phyloP scores from a whole-genome alignment of 2,888 invertebrate genomes.

The Encarsia formosa region DNA sequence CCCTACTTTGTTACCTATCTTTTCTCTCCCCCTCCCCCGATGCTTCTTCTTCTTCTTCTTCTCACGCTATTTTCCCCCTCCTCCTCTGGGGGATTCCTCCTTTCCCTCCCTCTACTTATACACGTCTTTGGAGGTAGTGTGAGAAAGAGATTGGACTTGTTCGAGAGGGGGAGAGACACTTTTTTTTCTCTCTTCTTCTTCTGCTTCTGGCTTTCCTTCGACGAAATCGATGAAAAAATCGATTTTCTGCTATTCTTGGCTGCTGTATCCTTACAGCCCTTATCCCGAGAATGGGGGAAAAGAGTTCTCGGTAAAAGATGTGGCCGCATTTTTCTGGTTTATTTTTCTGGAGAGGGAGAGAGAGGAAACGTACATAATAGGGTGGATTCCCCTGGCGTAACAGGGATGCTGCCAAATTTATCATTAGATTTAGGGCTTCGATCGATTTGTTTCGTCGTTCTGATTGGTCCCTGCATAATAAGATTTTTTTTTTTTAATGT shows the following conservation, averaged over 20 bases:
- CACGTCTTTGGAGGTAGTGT: conserved; percentile 5
- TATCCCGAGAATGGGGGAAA: not conserved
- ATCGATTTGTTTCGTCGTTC: too few species aligned
- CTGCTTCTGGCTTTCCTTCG: not conserved
- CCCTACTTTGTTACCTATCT: too few species aligned
- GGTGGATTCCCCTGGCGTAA: too few species aligned
- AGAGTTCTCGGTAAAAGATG: conserved; percentile 6
- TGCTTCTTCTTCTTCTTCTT: conserved; percentile 3
- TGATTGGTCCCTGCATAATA: too few species aligned
- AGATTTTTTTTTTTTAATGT: too few species aligned
- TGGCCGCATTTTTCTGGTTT: too few species aligned
- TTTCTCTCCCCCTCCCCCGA: conserved; percentile 7
- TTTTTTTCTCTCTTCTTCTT: not conserved
- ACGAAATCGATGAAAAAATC: conserved; percentile 19
- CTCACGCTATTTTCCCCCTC: conserved; percentile 5
- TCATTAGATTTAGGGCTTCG: too few species aligned
- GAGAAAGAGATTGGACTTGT: conserved; percentile 22
- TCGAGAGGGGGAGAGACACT: conserved; percentile 6
- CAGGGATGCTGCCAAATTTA: too few species aligned
- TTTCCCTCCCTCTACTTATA: not conserved
- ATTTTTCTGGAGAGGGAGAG: not conserved
- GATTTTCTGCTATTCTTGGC: conserved; percentile 8
- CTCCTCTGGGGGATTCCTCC: conserved; percentile 1
- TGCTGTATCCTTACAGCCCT: not conserved
- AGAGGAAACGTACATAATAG: not conserved